Base-by-base conservation (phyloP, 2,888 invertebrate genomes). In the Pseudococcus jackbeardsleyi region DNA sequence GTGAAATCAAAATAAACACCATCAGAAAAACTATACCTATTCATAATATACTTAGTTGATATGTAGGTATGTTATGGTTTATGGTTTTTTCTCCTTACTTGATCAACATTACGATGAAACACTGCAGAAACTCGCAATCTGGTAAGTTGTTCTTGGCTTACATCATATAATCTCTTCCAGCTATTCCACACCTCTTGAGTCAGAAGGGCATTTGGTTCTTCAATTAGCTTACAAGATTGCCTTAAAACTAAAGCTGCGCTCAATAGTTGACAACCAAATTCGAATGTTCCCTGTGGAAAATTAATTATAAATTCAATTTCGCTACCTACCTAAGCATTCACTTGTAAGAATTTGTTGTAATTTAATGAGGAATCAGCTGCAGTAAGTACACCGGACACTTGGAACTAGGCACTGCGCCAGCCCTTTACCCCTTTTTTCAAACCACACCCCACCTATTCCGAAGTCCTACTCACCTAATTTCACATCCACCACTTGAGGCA, bases 241-340 rank as follows among this genome's bases (percentile, higher is more conserved):
- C 96, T 92, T 89, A 96, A 91, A 17, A 95, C 94, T 86, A 95
- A 92, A 1, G 96, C 95, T 5, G 96, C 96, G 90, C 95, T 94
- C 85, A 96, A 92, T 89, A 96, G 92, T 92, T 96, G 96, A 90
- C 94, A 95, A 19, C 96, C 96, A 90, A 96, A 96, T 90, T 96
- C 95, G 91, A 94, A 96, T 22, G 96, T 96, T 86, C 95, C 95
- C 96, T 96, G 91, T 72, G 91, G 91, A 39, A 0, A 11, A 42
- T 5, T 5, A 19, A 85, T 46, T 82, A n/a, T n/a, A n/a, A n/a
- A n/a, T n/a, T 22, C 50, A 19, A 26, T 84, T 59, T 85, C n/a
- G n/a, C 39, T n/a, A n/a, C 0, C 17, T 17, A 50, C 26, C 3
- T 33, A 33, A 3, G 26, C 3, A 33, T 33, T 33, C 3, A 50